Evolutionary conservation across 1,140 invertebrate species (phyloP).

Genomic region (Patella vulgata): DNA sequence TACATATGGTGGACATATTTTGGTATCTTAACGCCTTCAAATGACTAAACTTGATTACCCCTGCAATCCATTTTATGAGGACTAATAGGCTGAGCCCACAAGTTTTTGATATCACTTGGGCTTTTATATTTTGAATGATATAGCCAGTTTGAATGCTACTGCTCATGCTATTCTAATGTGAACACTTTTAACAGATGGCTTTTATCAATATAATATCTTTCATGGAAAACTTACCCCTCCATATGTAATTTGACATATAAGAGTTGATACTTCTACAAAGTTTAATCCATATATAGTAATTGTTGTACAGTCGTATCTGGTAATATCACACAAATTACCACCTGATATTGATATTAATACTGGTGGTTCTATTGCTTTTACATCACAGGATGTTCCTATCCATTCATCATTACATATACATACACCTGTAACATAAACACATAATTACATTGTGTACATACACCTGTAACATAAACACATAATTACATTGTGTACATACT

Average conservation of each 20-base stretch:
- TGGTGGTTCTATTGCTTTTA: slow-evolving; percentile 28
- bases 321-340: slow-evolving; percentile 31
- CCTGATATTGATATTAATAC: slow-evolving; percentile 13
- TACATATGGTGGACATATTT: too few species aligned
- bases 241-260: slow-evolving; percentile 33
- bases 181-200: too few species aligned
- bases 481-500: neutral
- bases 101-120: too few species aligned
- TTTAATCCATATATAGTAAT: slow-evolving; percentile 33
- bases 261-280: slow-evolving; percentile 33
- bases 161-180: too few species aligned
- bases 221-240: slow-evolving; percentile 25
- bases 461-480: too few species aligned
- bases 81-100: too few species aligned
- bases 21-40: too few species aligned
- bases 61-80: too few species aligned
- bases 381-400: slow-evolving; percentile 38
- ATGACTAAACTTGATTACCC: too few species aligned
- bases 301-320: slow-evolving; percentile 13
- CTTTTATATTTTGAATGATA: too few species aligned
- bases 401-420: slow-evolving; percentile 36
- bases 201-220: too few species aligned
- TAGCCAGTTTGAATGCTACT: too few species aligned
- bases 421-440: slow-evolving; percentile 37
- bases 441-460: neutral